Percentiles rank a stretch among this genome's conserved stretches.
Evolutionary conservation across 2,797 vertebrate genomes (phyloP).

Genomic region (Macrochelys suwanniensis): DNA sequence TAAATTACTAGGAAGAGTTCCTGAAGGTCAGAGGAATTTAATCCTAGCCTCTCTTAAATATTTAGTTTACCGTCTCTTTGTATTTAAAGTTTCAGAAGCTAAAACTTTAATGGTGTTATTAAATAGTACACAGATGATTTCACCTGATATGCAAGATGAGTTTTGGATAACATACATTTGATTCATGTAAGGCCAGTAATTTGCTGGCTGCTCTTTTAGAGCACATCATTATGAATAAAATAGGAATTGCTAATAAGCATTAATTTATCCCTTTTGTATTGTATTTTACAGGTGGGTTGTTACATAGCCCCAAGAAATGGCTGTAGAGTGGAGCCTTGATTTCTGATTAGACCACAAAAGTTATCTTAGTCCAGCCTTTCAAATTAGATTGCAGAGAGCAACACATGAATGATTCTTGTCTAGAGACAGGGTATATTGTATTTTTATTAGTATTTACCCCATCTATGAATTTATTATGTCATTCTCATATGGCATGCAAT

Average conservation of each 20-base stretch:
- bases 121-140: constrained; percentile 47
- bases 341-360: not conserved
- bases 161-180: constrained; percentile 35
- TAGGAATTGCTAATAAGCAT: not conserved
- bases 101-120: constrained; percentile 74
- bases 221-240: not conserved
- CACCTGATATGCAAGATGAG: constrained; percentile 36
- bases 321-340: not conserved
- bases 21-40: constrained; percentile 64
- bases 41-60: constrained; percentile 68
- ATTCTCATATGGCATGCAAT: not conserved
- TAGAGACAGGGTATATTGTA: not conserved
- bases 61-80: constrained; percentile 67
- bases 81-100: constrained; percentile 73
- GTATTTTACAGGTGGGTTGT: not conserved
- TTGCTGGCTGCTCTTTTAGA: constrained; percentile 25
- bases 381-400: not conserved
- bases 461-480: not conserved
- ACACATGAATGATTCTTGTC: fast-evolving
- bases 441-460: not conserved
- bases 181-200: not conserved
- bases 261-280: not conserved
- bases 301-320: not conserved
- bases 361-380: fast-evolving
- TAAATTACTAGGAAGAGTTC: constrained; percentile 53